phyloP scores from a whole-genome alignment of 2,797 vertebrate species.

The Chelon auratus region DNA sequence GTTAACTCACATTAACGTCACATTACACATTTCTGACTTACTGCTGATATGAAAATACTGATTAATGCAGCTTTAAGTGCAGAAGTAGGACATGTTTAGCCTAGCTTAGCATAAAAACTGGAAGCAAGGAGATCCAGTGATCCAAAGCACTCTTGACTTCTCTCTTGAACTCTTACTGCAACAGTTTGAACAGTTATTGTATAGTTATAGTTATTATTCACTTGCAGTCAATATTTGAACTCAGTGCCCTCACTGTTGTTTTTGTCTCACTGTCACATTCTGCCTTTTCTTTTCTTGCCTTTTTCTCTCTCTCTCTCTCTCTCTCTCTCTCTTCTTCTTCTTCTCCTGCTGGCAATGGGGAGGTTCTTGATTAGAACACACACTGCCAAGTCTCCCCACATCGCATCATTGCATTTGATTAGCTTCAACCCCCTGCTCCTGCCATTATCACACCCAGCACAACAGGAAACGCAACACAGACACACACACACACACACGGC shows the following conservation, averaged over 20 bases:
- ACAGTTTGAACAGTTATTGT: not conserved
- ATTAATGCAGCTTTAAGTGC: no score
- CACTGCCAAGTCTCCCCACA: conserved; percentile 59
- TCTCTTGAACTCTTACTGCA: not conserved
- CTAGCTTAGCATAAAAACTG: no score
- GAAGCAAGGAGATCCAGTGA: no score
- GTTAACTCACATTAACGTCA: no score
- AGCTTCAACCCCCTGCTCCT: conserved; percentile 65
- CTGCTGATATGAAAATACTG: no score
- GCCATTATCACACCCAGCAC: conserved; percentile 65
- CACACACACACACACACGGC: not conserved
- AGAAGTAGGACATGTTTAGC: no score
- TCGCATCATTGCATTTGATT: conserved; percentile 79
- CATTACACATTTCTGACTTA: no score
- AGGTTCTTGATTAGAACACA: conserved; percentile 71
- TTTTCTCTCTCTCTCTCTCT: conserved; percentile 14
- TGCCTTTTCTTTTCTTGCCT: conserved; percentile 5
- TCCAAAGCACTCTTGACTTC: no score
- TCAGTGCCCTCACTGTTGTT: conserved; percentile 3
- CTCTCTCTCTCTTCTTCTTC: conserved; percentile 20
- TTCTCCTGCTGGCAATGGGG: conserved; percentile 39
- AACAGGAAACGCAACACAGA: conserved; percentile 56
- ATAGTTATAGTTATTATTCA: not conserved
- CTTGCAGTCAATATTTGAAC: not conserved
- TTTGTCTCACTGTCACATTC: conserved; percentile 22